Base-by-base conservation (phyloP, 2,888 invertebrate genomes). In the Geotrupes spiniger region DNA sequence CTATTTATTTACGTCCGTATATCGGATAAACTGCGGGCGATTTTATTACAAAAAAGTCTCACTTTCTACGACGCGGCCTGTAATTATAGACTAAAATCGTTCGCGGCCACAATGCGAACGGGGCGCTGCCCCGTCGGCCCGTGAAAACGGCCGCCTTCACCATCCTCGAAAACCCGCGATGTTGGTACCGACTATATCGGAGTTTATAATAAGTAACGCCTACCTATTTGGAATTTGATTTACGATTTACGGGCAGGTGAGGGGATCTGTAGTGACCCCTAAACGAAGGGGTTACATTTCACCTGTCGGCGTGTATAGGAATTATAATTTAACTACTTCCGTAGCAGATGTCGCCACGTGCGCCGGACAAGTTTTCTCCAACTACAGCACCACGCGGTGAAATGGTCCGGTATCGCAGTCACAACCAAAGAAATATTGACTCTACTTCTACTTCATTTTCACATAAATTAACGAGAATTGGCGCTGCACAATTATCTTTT, bases 181-280 rank as follows among this genome's bases (percentile, higher is more conserved):
- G 17, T 25, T 17, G 38, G 17, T 15, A 17, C 21, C 21, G 38
- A 38, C 38, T 25, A 25, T 38, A 38, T 38, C 21, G 17, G 38
- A 43, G 17, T 41, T 61, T 64, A 21, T 21, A 66, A 63, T 63
- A 63, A 61, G 65, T 63, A 64, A 65, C 65, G 65, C 65, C 65
- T 64, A 65, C 64, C 65, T 65, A 66, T 66, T 66, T 66, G 63
- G 56, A 64, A 63, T 65, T 65, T 66, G 65, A 65, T 65, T 65
- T 65, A 65, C 59, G 63, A 62, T 57, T 58, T 59, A 48, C 46
- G 52, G 21, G 61, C 62, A 61, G 61, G 62, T 61, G 62, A 59
- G 54, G 56, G 52, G 46, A 52, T 54, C 51, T 52, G 21, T 21
- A 6, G 6, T 21, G 49, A 53, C 17, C 53, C 54, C 46, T 43